These are phyloP conservation scores for Sebastes taczanowskii DNA, from an alignment of 2,797 vertebrate species.

Conservation along the genomic window DNA sequence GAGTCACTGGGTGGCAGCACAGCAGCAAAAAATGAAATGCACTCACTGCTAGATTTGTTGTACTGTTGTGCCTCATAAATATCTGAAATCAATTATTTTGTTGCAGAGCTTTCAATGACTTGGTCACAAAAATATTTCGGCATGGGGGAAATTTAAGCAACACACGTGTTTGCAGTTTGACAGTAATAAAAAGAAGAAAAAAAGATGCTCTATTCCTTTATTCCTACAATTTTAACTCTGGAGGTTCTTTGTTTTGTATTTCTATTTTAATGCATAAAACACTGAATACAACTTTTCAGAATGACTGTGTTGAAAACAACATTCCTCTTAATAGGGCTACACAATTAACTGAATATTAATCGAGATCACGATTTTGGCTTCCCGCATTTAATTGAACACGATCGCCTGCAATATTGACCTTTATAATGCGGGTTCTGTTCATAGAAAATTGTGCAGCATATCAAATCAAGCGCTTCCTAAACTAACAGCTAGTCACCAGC, in stretches of 20 bases:
- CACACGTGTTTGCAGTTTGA: neutral
- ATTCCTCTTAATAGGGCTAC: neutral
- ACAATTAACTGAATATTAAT: neutral
- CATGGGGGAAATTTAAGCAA: neutral
- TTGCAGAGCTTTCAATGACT: neutral
- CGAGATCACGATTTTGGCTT: neutral
- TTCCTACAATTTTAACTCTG: neutral
- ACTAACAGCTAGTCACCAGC: neutral
- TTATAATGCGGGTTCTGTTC: neutral
- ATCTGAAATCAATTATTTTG: neutral
- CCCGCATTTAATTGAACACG: too few relatives aligned
- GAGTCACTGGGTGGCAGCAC: conserved; percentile 58
- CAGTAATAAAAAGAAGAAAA: neutral
- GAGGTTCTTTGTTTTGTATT: neutral
- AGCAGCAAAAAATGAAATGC: conserved; percentile 7
- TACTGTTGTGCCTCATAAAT: neutral
- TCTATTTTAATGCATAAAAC: neutral
- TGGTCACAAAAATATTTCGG: neutral
- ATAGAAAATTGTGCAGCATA: neutral
- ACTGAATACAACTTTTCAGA: neutral
- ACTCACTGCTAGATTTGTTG: neutral
- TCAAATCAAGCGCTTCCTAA: neutral
- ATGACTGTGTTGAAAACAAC: neutral
- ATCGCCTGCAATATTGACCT: neutral
- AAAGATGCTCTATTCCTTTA: neutral